Evolutionary conservation across 2,113 vertebrate species (phyloP), one percentile per base, ranked within the genome.

Genomic region (Cynocephalus volans): DNA sequence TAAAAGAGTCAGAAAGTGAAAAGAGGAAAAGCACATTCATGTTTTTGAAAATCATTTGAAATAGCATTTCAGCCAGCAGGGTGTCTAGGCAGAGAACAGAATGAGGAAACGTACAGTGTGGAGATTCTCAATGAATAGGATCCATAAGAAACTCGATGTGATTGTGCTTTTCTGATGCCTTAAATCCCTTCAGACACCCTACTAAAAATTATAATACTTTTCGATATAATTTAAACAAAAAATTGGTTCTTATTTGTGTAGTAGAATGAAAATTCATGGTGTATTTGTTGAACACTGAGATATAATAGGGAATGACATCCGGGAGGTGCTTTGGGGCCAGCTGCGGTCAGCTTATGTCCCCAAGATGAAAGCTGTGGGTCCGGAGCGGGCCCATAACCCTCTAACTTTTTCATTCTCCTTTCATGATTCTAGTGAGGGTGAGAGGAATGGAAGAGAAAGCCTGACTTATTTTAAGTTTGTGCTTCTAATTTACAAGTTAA

Each of bases 401-500:
- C 36, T 41, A 33, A 80, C 31, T 62, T 77, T 70, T 84, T 75
- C 23, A 41, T 60, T 92, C 90, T 60, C 62, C 21, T 85, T 92
- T 81, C 58, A 36, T 87, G 45, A 65, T 80, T 87, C 60, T 92
- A 13, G 60, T 60, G 76, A 88, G 18, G 33, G 36, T 72, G 62
- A 70, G 77, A 85, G 13, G 41, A 60, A 52, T 36, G 41, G 54
- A 89, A 62, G 54, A 84, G 62, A 73, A 92, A 72, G 15, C 15
- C 65, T 48, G 18, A 3, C 21, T 86, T 50, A 33, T 28, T 28
- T 88, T 45, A 62, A 84, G 70, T 56, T n/a, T 77, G 3, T 65
- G 41, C 45, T 60, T 90, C 33, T 92, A 31, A 92, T 80, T 95
- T 96, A 23, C 33, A 56, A 24, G 56, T 56, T 70, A 65, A 26